Percentiles rank a stretch among this genome's conserved stretches.
phyloP scores from a whole-genome alignment of 1,140 invertebrate species.

The Sycophaga agraensis region DNA sequence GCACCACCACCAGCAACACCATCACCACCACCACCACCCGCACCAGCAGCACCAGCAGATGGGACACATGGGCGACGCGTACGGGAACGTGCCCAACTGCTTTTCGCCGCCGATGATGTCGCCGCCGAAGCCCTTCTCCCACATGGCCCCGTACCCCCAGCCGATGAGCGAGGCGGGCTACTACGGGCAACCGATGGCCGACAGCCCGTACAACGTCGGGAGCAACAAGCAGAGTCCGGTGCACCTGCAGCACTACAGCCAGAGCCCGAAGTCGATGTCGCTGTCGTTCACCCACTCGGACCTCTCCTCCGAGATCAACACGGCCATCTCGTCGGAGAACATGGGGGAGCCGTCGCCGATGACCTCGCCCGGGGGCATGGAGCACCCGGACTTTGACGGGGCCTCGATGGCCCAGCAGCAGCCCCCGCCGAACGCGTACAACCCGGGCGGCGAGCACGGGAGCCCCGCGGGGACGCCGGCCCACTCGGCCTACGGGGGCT shows the following conservation, averaged over 20 bases:
- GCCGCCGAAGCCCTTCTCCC: constrained; percentile 50
- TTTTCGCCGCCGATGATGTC: constrained; percentile 60
- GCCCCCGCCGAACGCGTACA: constrained; percentile 53
- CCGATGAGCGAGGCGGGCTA: constrained; percentile 45
- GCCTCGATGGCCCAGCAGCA: constrained; percentile 37
- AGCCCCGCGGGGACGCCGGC: constrained; percentile 48
- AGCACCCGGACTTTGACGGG: constrained; percentile 76
- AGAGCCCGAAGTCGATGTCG: constrained; percentile 64
- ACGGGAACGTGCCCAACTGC: constrained; percentile 57
- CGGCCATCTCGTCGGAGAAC: constrained; percentile 73
- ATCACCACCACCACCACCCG: constrained; percentile 39
- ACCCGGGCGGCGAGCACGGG: constrained; percentile 49
- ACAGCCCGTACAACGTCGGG: constrained; percentile 54
- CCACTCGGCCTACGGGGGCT: constrained; percentile 47
- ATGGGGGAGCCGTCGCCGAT: constrained; percentile 61
- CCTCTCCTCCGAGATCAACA: constrained; percentile 74
- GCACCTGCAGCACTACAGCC: constrained; percentile 59
- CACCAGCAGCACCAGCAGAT: constrained; percentile 41
- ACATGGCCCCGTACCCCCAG: constrained; percentile 54
- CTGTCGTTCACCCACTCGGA: constrained; percentile 72
- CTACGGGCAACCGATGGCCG: constrained; percentile 45
- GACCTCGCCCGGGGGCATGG: constrained; percentile 62
- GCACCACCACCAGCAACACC: constrained; percentile 41
- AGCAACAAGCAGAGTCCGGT: constrained; percentile 56
- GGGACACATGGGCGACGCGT: constrained; percentile 42